These are phyloP conservation scores for Drosophila setosimentum DNA, from an alignment of 2,888 invertebrate genomes.

Conservation along the genomic window DNA sequence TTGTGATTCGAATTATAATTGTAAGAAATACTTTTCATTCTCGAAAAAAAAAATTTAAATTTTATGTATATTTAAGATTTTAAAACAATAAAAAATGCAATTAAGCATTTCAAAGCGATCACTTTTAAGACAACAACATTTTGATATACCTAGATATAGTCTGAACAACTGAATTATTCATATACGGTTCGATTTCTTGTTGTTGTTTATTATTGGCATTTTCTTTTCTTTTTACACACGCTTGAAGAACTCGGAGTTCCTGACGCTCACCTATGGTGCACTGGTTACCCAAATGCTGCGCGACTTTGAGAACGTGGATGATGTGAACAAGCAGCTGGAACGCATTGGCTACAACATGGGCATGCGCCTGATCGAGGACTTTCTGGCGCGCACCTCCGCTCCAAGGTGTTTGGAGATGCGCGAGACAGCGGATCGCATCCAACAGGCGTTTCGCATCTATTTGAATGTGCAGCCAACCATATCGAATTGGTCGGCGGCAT, in stretches of 20 bases:
- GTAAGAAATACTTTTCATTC: background rate
- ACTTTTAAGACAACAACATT: background rate
- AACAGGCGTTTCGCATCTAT: conserved; percentile 92
- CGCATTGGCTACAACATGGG: conserved; percentile 99
- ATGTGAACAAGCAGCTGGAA: conserved; percentile 98
- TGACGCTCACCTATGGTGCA: conserved; percentile 99
- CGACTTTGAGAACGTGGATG: conserved; percentile 98
- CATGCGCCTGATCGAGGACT: conserved; percentile 98
- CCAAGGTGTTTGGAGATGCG: conserved; percentile 97
- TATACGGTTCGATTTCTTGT: background rate
- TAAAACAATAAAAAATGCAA: no score
- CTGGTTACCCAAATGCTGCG: conserved; percentile 98
- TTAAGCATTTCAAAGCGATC: background rate
- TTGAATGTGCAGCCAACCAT: conserved; percentile 96
- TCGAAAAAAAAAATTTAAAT: no score
- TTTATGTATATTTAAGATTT: no score
- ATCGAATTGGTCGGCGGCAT: conserved; percentile 96
- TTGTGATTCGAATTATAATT: background rate
- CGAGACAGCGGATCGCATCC: conserved; percentile 98
- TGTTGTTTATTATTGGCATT: conserved; percentile 27
- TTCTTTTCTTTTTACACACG: conserved; percentile 81
- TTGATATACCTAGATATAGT: conserved; percentile 10
- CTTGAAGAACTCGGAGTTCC: conserved; percentile 95
- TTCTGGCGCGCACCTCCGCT: conserved; percentile 95
- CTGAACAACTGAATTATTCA: conserved; percentile 1